Conservation (phyloP, 2,113 vertebrate genomes). For the Ifrita kowaldi region DNA sequence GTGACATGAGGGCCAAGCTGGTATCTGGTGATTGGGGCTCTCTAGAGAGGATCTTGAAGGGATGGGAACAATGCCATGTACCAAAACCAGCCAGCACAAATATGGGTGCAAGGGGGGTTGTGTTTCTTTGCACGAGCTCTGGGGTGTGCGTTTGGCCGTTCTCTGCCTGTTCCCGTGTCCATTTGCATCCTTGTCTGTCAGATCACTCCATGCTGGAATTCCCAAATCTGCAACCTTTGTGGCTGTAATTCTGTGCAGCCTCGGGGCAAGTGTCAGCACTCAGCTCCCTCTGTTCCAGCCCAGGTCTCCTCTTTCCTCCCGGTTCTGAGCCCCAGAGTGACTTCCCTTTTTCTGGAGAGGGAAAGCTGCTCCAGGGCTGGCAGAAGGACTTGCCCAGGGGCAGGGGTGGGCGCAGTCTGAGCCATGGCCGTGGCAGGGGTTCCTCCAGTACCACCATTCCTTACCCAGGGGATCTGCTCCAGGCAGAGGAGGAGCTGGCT, state of each 20-base stretch:
- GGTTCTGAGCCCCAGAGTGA: neutral
- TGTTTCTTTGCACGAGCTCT: neutral
- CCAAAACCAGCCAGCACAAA: neutral
- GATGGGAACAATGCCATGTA: neutral
- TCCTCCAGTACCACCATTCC: neutral
- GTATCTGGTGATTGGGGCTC: neutral
- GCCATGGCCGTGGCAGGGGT: neutral
- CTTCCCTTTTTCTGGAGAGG: neutral
- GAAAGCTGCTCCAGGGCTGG: neutral
- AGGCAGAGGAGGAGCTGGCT: neutral
- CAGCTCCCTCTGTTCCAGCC: neutral
- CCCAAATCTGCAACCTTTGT: fast-evolving
- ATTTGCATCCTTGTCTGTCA: neutral
- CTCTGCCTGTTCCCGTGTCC: neutral
- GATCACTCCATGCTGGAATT: neutral
- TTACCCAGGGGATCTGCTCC: neutral
- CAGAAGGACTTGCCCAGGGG: neutral
- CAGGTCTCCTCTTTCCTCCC: neutral
- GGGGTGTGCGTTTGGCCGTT: neutral
- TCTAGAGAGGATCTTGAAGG: neutral
- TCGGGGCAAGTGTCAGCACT: neutral
- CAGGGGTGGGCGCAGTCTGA: neutral
- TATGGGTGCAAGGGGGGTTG: fast-evolving
- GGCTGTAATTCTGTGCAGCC: neutral
- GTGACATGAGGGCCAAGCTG: fast-evolving